Evolutionary conservation across 2,888 invertebrate species (phyloP).

Genomic region (Epsilonema sp.): DNA sequence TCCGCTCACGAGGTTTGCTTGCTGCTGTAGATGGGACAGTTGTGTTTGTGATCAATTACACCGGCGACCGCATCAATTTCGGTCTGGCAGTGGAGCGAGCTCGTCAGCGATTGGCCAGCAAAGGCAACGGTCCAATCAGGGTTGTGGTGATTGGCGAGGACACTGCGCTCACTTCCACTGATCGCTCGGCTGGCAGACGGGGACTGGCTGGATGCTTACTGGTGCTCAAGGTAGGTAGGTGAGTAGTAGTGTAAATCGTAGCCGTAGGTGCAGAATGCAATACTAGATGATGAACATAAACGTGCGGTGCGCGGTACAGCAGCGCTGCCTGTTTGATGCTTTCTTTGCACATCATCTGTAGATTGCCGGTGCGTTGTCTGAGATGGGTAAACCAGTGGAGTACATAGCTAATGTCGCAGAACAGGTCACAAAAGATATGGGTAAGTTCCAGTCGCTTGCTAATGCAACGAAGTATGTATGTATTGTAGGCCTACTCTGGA

Average conservation of each 20-base stretch:
- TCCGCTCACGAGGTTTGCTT: background rate
- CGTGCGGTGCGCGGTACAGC: no score
- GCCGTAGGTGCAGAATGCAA: no score
- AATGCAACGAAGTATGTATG: no score
- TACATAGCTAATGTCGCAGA: conserved; percentile 35
- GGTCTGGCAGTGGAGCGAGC: conserved; percentile 58
- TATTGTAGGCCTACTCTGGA: no score
- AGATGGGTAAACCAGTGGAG: conserved; percentile 39
- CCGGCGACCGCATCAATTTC: conserved; percentile 57
- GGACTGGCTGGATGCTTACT: conserved; percentile 42
- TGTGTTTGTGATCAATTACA: conserved; percentile 52
- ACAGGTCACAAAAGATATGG: no score
- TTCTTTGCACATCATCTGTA: conserved; percentile 23
- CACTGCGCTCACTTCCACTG: conserved; percentile 38
- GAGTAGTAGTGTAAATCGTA: background rate
- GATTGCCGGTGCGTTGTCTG: conserved; percentile 56
- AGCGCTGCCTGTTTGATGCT: background rate
- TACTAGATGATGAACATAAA: no score
- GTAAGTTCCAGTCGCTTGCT: no score
- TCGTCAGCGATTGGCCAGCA: conserved; percentile 33
- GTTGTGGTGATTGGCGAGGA: conserved; percentile 48
- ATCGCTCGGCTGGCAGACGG: conserved; percentile 41
- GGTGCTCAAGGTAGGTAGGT: conserved; percentile 31
- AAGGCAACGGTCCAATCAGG: conserved; percentile 36
- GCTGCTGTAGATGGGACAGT: conserved; percentile 40